phyloP scores from a whole-genome alignment of 2,888 invertebrate species.

The Achlya flavicornis region DNA sequence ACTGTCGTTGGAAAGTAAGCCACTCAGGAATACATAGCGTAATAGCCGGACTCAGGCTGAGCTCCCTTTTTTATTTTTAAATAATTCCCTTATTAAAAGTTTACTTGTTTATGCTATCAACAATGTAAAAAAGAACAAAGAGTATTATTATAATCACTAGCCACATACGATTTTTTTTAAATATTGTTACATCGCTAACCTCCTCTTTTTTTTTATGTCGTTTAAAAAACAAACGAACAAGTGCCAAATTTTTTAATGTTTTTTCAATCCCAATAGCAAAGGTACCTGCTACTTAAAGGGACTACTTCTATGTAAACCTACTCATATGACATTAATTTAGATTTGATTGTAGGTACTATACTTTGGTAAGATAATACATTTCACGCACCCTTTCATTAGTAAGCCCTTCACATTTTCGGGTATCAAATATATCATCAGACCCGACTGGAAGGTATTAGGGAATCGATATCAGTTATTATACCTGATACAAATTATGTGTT shows the following conservation, averaged over 20 bases:
- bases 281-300: background rate
- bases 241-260: background rate
- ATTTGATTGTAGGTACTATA: slow-evolving; percentile 9
- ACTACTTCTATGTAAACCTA: background rate
- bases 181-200: too few species aligned
- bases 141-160: too few species aligned
- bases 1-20: slow-evolving; percentile 30
- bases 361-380: slow-evolving; percentile 21
- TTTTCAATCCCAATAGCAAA: background rate
- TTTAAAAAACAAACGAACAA: background rate
- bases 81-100: background rate
- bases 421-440: slow-evolving; percentile 20
- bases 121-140: too few species aligned
- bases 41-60: background rate
- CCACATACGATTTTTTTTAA: too few species aligned
- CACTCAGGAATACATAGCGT: slow-evolving; percentile 20
- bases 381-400: slow-evolving; percentile 24
- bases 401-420: slow-evolving; percentile 21
- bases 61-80: background rate
- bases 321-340: slow-evolving; percentile 13
- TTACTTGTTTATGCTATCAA: too few species aligned
- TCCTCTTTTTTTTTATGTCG: too few species aligned
- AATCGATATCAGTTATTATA: slow-evolving; percentile 16
- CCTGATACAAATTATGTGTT: slow-evolving; percentile 8
- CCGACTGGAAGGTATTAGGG: slow-evolving; percentile 20